Evolutionary conservation across 2,797 vertebrate genomes (phyloP), one percentile per base, ranked within the genome.

Genomic region (Acestrorhynchus altus): DNA sequence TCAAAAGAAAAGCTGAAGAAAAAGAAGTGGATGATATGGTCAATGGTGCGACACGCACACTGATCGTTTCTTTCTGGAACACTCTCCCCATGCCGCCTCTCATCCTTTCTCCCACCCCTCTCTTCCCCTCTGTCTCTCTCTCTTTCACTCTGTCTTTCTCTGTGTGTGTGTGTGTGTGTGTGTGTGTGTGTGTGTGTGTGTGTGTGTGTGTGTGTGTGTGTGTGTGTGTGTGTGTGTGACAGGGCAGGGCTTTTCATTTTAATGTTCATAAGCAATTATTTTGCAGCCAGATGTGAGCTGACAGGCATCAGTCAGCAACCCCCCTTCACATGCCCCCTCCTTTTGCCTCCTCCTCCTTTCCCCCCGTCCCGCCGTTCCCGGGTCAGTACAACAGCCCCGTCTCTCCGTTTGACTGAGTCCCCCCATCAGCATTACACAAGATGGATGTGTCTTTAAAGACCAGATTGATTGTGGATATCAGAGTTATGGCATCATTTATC

Each of bases 241-340:
- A 87, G 90, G 89, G 91, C 93, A 90, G 86, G 91, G 89, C 91
- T 83, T 93, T 97, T 95, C 96, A 97, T 98, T 96, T 96, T n/a
- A n/a, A 95, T 98, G 97, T 98, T 94, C 95, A 98, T 98, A 93
- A 96, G 95, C 95, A 96, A 98, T 98, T 98, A 97, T 98, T 96
- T 94, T 93, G 91, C 93, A 94, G 95, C 95, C 95, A 97, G 96
- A 97, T 97, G 96, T 95, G 93, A 93, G 95, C 95, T 98, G 98
- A 98, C 98, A 98, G 97, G 93, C 96, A 97, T 99, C 98, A 98
- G 93, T 99, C 97, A 95, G 90, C 85, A 88, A 89, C 86, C 18
- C 67, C 52, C 31, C 6, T 35, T 6, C 31, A 35, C 2, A 2
- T 2, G 31, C 31, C 31, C 40, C 88, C 87, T 40, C 12, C 59